Evolutionary conservation across 2,113 vertebrate species (phyloP).

Genomic region (Vombatus ursinus): DNA sequence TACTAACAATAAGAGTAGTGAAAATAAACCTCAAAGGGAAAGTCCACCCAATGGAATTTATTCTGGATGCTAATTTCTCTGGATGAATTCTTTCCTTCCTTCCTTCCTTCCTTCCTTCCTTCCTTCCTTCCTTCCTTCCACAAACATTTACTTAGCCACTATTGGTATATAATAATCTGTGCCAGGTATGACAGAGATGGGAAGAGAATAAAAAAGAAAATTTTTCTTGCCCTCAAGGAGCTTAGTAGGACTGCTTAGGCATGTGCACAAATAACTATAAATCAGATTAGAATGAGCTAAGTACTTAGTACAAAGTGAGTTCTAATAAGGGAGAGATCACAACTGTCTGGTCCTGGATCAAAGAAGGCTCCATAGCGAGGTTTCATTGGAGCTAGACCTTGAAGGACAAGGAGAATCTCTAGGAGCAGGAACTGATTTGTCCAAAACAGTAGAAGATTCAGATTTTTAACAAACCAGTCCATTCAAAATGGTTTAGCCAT

Average conservation of each 20-base stretch:
- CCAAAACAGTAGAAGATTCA: neutral
- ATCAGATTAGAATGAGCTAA: neutral
- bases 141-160: neutral
- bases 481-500: slow-evolving; percentile 8
- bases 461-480: neutral
- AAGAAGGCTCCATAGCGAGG: neutral
- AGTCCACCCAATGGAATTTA: neutral
- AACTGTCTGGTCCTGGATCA: neutral
- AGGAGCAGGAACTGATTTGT: neutral
- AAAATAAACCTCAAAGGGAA: slow-evolving; percentile 1
- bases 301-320: neutral
- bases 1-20: slow-evolving; percentile 30
- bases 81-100: neutral
- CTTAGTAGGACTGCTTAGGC: neutral
- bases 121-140: neutral
- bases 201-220: neutral
- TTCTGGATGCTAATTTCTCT: slow-evolving; percentile 44
- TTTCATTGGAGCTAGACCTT: neutral
- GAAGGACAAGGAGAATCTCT: neutral
- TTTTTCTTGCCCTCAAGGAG: neutral
- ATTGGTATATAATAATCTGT: neutral
- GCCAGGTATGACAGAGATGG: neutral
- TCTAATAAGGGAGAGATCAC: neutral
- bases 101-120: neutral
- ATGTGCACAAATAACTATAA: neutral